Evolutionary conservation across 2,888 invertebrate genomes (phyloP).

Genomic region (Phengaris arion): DNA sequence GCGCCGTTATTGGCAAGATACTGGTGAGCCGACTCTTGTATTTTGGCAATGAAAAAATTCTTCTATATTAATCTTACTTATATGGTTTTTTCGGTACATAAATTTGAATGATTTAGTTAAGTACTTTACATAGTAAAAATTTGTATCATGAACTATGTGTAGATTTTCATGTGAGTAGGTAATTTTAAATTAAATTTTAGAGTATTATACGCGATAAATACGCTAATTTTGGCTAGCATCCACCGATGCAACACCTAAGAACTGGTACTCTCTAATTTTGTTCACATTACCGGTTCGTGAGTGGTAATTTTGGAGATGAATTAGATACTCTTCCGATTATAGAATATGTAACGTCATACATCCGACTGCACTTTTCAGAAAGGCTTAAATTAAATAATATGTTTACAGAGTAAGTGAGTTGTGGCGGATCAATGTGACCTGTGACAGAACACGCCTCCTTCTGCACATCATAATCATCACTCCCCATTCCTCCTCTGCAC

Average conservation of each 20-base stretch:
- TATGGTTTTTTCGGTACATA: background rate
- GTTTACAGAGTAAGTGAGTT: too few species aligned
- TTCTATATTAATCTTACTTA: constrained; percentile 32
- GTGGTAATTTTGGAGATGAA: background rate
- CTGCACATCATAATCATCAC: too few species aligned
- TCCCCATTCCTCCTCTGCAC: too few species aligned
- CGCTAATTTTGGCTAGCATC: background rate
- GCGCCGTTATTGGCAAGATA: constrained; percentile 57
- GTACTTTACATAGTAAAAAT: background rate
- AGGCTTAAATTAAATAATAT: background rate
- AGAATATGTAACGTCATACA: background rate
- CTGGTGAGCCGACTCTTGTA: constrained; percentile 52
- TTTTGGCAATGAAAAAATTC: constrained; percentile 59
- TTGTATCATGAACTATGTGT: background rate
- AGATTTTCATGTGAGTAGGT: background rate
- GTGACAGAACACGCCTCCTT: too few species aligned
- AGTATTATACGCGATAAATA: background rate
- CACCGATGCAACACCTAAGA: background rate
- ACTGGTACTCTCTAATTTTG: background rate
- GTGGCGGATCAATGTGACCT: too few species aligned
- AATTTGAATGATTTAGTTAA: background rate
- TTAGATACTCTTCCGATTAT: background rate
- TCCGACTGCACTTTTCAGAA: background rate
- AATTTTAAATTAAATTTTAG: background rate
- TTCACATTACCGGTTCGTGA: background rate